Evolutionary conservation across 2,888 invertebrate genomes (phyloP), one percentile per base, ranked within the genome.

Genomic region (Xanthorhoe designata): DNA sequence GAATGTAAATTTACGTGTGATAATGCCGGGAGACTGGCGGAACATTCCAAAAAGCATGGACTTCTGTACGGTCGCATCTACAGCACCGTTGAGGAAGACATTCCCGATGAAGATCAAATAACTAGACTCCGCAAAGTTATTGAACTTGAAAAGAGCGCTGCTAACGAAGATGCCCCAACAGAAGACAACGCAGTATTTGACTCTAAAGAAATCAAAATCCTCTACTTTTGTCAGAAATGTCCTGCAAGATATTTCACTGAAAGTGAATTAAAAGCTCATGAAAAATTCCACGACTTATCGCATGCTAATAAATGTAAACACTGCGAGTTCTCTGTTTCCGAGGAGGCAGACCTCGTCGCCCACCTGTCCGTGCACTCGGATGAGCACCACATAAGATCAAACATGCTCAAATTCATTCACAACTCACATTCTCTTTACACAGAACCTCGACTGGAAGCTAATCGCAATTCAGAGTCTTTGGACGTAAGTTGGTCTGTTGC

Each of bases 241-340:
- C 98, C 98, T 0, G 97, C 98, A 0, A 94, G 98, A 81, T 98
- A 96, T 88, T 95, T 97, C 69, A 95, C 95, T 74, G 96, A 96
- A 71, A 95, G 94, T 77, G 98, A 98, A 84, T 91, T 97, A 62
- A 94, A 94, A 64, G 95, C 95, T 67, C 98, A 98, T 79, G 89
- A 95, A 69, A 94, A 95, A 72, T 96, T 96, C 80, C 97, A 97
- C 82, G 94, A 95, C 61, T 90, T 94, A 32, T 88, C 94, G 57
- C 90, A 95, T 70, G 91, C 95, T 9, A 95, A 95, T 78, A 95
- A 95, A 70, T 98, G 98, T 79, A 95, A 95, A 68, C 94, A 94
- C 81, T 98, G 98, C 80, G 95, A 96, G 57, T 98, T 96, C 86
- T 96, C 96, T 0, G 96, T 96, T 0, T 91, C 95, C 0, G 96